Conservation (phyloP, 64 coral and sea anemone species). For the Trachythela sp. region DNA sequence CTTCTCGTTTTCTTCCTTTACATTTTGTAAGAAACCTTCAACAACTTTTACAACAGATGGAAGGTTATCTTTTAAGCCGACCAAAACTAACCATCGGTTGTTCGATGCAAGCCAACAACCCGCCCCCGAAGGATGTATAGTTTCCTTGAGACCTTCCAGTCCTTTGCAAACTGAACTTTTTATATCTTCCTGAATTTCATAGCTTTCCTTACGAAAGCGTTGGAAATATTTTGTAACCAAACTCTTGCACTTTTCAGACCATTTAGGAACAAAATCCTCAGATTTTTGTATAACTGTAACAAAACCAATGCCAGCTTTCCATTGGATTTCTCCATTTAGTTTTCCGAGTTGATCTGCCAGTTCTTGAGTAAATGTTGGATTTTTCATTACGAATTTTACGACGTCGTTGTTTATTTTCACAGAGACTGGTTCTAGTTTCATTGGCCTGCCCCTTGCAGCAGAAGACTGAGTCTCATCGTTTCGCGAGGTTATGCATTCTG, state of each 20-base stretch:
- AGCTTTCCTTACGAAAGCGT: conserved; percentile 5
- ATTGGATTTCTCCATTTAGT: not conserved
- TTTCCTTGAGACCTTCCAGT: not conserved
- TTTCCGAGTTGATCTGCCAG: not conserved
- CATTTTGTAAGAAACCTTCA: not conserved
- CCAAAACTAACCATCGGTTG: conserved; percentile 11
- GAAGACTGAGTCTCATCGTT: not conserved
- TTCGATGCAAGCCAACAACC: conserved; percentile 17
- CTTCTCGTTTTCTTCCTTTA: not conserved
- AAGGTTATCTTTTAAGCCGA: not conserved
- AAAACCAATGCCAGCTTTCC: conserved; percentile 20
- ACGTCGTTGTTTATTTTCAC: conserved; percentile 19
- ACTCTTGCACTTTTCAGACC: conserved; percentile 24
- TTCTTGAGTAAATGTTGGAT: not conserved
- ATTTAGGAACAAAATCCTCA: conserved; percentile 16
- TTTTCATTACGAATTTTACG: conserved; percentile 16
- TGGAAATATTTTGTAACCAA: conserved; percentile 1
- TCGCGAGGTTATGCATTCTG: not conserved
- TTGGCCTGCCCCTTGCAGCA: not conserved
- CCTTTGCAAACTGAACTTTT: not conserved
- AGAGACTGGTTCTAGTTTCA: conserved; percentile 18
- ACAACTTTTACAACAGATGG: not conserved
- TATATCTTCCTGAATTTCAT: not conserved
- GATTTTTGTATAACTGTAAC: conserved; percentile 13
- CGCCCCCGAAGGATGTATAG: not conserved